Percentiles rank a stretch among this genome's conserved stretches.
phyloP scores from a whole-genome alignment of 2,888 invertebrate genomes.

The Athrips mouffetella region DNA sequence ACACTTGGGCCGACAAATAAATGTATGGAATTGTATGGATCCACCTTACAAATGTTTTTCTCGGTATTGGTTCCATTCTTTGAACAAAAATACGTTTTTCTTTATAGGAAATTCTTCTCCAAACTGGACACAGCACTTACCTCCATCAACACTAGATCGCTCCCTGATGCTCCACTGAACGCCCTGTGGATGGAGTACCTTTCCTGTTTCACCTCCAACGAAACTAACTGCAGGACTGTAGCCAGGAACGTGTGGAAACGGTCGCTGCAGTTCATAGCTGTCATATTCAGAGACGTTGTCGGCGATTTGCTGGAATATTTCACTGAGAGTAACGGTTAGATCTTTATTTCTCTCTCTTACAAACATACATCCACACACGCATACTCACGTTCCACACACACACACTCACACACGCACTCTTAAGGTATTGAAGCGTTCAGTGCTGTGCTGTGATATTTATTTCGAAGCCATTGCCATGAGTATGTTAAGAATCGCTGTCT shows the following conservation, averaged over 20 bases:
- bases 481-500: too few species aligned
- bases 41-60: too few species aligned
- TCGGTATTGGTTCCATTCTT: too few species aligned
- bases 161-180: slow-evolving; percentile 35
- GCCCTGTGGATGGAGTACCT: slow-evolving; percentile 46
- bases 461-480: too few species aligned
- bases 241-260: slow-evolving; percentile 48
- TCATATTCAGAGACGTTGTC: slow-evolving; percentile 44
- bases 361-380: too few species aligned
- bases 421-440: too few species aligned
- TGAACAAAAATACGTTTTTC: too few species aligned
- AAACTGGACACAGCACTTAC: slow-evolving; percentile 58
- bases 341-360: background rate
- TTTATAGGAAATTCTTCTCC: slow-evolving; percentile 47
- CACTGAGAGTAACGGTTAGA: slow-evolving; percentile 58
- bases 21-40: too few species aligned
- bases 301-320: slow-evolving; percentile 57
- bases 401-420: too few species aligned
- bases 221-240: slow-evolving; percentile 35
- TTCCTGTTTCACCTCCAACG: slow-evolving; percentile 34
- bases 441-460: too few species aligned
- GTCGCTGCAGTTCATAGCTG: slow-evolving; percentile 49
- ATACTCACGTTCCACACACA: too few species aligned
- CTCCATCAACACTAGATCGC: slow-evolving; percentile 36
- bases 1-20: too few species aligned